Percentiles rank a stretch among this genome's conserved stretches.
Conservation (phyloP, 2,797 vertebrate genomes). For the Falco peregrinus region DNA sequence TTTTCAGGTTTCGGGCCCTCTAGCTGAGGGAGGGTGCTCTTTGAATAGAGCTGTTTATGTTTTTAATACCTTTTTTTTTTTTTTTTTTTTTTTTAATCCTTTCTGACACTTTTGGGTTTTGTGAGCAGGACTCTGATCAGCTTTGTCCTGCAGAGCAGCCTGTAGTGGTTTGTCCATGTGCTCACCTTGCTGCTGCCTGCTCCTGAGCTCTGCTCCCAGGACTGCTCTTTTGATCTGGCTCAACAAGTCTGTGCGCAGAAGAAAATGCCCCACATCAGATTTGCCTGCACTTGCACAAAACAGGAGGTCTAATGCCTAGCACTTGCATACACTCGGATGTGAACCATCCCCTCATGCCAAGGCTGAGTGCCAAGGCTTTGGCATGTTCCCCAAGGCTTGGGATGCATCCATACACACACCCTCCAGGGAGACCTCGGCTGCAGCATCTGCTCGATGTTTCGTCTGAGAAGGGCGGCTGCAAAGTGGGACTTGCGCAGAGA, state of each 20-base stretch:
- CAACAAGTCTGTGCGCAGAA: neutral
- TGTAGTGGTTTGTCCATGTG: neutral
- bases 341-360: neutral
- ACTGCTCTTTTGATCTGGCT: neutral
- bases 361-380: constrained; percentile 6
- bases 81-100: neutral
- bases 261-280: neutral
- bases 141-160: neutral
- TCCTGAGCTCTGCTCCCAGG: neutral
- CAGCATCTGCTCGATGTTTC: neutral
- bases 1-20: accelerated
- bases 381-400: neutral
- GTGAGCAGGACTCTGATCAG: neutral
- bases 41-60: neutral
- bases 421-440: neutral
- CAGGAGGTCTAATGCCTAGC: neutral
- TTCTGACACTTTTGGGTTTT: neutral
- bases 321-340: neutral
- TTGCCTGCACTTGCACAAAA: constrained; percentile 31
- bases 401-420: accelerated
- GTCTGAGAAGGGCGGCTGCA: neutral
- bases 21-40: neutral
- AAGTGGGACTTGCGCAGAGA: accelerated
- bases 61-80: neutral
- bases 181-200: neutral